These are phyloP conservation scores for Sesamia nonagrioides DNA, from an alignment of 1,140 invertebrate genomes.

Conservation along the genomic window DNA sequence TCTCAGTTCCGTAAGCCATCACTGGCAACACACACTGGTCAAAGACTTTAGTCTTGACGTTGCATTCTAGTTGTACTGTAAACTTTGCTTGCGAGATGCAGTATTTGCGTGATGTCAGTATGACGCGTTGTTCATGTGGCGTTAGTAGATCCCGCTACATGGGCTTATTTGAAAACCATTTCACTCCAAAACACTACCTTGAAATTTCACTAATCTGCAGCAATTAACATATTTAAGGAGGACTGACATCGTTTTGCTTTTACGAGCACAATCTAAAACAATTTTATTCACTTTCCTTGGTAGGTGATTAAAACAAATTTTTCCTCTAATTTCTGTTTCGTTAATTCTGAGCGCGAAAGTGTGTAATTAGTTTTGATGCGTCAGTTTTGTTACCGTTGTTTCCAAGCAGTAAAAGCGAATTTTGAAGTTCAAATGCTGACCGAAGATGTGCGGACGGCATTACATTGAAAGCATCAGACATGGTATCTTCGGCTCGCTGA, in stretches of 20 bases:
- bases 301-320: constrained; percentile 41
- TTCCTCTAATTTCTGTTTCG: constrained; percentile 51
- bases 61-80: too few relatives aligned
- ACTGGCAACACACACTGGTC: too few relatives aligned
- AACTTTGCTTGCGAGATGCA: too few relatives aligned
- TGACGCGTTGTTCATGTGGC: too few relatives aligned
- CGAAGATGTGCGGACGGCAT: background rate
- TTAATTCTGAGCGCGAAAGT: constrained; percentile 56
- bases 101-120: too few relatives aligned
- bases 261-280: constrained; percentile 28
- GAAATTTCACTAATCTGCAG: background rate
- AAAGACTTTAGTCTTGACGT: too few relatives aligned
- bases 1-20: too few relatives aligned
- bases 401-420: too few relatives aligned
- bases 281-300: constrained; percentile 45
- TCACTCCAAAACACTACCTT: background rate
- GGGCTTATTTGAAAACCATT: background rate
- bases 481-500: constrained; percentile 20
- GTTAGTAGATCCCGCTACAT: too few relatives aligned
- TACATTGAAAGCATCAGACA: constrained; percentile 54
- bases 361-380: constrained; percentile 52
- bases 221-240: background rate
- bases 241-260: constrained; percentile 13
- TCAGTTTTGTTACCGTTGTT: constrained; percentile 36
- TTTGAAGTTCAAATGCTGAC: too few relatives aligned